Evolutionary conservation across 2,113 vertebrate genomes (phyloP).

Genomic region (Myanophis thanlyinensis): DNA sequence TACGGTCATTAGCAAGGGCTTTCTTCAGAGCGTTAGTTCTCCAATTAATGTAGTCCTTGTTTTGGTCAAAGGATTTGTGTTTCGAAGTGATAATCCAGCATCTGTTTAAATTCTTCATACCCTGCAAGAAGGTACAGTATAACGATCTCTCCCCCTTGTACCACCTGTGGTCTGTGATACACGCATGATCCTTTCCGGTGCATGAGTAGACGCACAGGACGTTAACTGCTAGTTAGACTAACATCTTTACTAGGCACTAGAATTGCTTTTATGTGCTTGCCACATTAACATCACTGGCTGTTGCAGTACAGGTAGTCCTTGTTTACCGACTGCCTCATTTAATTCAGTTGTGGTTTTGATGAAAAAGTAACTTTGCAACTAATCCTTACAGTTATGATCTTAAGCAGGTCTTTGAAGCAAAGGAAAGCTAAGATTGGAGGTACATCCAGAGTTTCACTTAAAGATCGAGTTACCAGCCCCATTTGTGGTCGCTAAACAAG

Average conservation of each 20-base stretch:
- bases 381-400: neutral
- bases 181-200: slow-evolving; percentile 17
- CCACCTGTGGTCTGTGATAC: neutral
- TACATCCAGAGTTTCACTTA: neutral
- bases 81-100: slow-evolving; percentile 39
- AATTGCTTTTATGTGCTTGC: neutral
- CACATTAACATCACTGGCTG: neutral
- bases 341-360: neutral
- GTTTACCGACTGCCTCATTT: neutral
- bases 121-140: slow-evolving; percentile 32
- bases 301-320: neutral
- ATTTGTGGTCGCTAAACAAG: neutral
- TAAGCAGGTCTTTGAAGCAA: neutral
- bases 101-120: slow-evolving; percentile 12
- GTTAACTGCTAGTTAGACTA: neutral
- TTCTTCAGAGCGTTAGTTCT: neutral
- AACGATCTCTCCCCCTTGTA: neutral
- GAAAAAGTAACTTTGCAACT: neutral
- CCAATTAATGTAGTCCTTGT: slow-evolving; percentile 20
- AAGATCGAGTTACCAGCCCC: neutral
- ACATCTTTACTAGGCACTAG: neutral
- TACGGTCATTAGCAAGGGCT: neutral
- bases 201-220: neutral
- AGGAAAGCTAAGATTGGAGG: neutral
- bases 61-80: slow-evolving; percentile 48